Evolutionary conservation across 2,113 vertebrate genomes (phyloP), one percentile per base, ranked within the genome.

Genomic region (Dissostichus mawsoni): DNA sequence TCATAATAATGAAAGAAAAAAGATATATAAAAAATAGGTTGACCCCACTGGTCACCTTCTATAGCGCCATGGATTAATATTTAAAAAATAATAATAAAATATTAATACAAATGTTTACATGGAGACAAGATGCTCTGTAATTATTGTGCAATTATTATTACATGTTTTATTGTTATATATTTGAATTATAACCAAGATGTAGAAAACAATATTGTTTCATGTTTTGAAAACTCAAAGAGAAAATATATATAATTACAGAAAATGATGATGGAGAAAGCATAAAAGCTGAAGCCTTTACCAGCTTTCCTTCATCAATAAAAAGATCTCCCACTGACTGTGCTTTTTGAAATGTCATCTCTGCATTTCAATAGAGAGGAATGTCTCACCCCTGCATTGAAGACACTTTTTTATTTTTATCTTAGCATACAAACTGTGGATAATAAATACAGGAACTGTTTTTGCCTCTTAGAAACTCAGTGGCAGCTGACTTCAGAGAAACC

Each of bases 281-380:
- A 23, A 58, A 45, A 76, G 45, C 10, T 52, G 48, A 77, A 66
- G 72, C 0, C 17, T 3, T 29, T 29, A 4, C 29, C 29, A 29
- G 29, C 29, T n/a, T 77, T 70, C 48, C 68, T 64, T 63, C 75
- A 47, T 29, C 17, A 53, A 57, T 29, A 45, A 47, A 41, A 61
- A 48, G 69, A 66, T 23, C 17, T 44, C 14, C 59, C n/a, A 45
- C 66, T 73, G 41, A 53, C 58, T 8, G 11, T 52, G 23, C 50
- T 74, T 74, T 70, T 50, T 68, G 66, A 87, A 90, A 85, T 85
- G 80, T 76, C 82, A 81, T 72, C 48, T 83, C 63, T 83, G 82
- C 61, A 89, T 82, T 75, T 85, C 61, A 82, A 36, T 74, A 44
- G n/a, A 68, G 48, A 29, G 58, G 47, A 78, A 72, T 69, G 57